Base-by-base conservation (phyloP, 2,113 vertebrate species). In the Agapornis roseicollis region DNA sequence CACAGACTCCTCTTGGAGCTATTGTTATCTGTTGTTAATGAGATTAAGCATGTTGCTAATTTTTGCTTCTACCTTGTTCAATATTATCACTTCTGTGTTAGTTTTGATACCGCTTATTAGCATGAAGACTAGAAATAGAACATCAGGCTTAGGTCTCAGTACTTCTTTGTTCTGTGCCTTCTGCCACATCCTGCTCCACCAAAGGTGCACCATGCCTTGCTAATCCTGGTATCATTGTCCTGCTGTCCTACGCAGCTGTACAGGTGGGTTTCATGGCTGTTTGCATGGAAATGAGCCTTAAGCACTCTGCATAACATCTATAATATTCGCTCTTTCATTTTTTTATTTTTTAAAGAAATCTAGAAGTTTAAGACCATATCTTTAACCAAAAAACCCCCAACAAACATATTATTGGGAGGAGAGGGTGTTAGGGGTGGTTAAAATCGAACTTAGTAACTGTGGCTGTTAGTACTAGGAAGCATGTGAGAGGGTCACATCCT, bases 21-120 rank as follows among this genome's bases (percentile, higher is more conserved):
- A 1, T 72, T 93, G 28, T 88, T 94, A 35, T 80, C 83, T 80
- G 35, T 91, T 28, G 3, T 68, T 95, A 90, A 92, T 87, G 72
- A 87, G 87, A 87, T 92, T 71, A 89, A 95, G 73, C 17, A 23
- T 28, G 33, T 74, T 91, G 29, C 73, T 96, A 49, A 91, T 83
- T 91, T 81, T 64, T 93, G 9, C 27, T 61, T 87, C 73, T 85
- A 13, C 81, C 65, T 90, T 87, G 60, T 65, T 89, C 71, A 71
- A 33, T 80, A 19, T 91, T 92, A 69, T 74, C 78, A 52, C 35
- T 76, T 83, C 88, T 61, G 12, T 85, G 70, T 85, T 82, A 31
- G 72, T 81, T 84, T 74, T 89, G 47, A 29, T 81, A 41, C 37
- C 1, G 2, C 47, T 92, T 79, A 64, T 71, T 82, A 72, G 17